These are phyloP conservation scores for Disparrhopalites patrizii DNA, from an alignment of 2,888 invertebrate genomes.

Conservation along the genomic window DNA sequence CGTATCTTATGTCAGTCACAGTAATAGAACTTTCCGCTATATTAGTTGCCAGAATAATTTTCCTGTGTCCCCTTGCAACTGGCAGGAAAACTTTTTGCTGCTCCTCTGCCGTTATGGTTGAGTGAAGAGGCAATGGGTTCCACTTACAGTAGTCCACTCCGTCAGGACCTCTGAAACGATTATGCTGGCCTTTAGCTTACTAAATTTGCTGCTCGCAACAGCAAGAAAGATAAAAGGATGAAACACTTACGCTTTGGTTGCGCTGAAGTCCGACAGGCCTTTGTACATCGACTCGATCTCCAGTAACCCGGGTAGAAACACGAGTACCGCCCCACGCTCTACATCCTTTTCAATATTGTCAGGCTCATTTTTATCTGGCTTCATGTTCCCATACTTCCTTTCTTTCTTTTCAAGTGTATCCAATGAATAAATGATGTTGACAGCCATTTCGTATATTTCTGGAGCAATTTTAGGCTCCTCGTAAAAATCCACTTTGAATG, in stretches of 20 bases:
- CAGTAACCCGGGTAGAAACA: conserved; percentile 82
- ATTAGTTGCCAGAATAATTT: conserved; percentile 84
- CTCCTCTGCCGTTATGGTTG: conserved; percentile 72
- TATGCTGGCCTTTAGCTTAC: no score
- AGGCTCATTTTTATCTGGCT: conserved; percentile 38
- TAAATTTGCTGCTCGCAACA: neutral
- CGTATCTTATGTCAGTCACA: conserved; percentile 79
- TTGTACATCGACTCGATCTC: conserved; percentile 55
- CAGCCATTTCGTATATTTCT: conserved; percentile 61
- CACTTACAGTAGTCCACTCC: conserved; percentile 39
- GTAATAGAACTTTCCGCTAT: conserved; percentile 91
- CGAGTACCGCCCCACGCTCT: conserved; percentile 67
- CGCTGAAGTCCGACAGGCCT: neutral
- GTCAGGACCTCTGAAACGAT: conserved; percentile 15
- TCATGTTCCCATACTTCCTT: neutral
- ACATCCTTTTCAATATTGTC: neutral
- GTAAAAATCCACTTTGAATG: conserved; percentile 9
- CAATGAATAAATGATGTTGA: conserved; percentile 62
- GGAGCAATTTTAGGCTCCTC: conserved; percentile 59
- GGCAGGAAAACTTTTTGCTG: conserved; percentile 57
- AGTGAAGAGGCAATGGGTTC: conserved; percentile 59
- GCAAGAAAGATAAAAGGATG: neutral
- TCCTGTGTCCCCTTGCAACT: conserved; percentile 64
- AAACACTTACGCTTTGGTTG: conserved; percentile 6
- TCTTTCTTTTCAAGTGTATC: conserved; percentile 60